Base-by-base conservation (phyloP, 2,797 vertebrate species). In the Poecilia picta region DNA sequence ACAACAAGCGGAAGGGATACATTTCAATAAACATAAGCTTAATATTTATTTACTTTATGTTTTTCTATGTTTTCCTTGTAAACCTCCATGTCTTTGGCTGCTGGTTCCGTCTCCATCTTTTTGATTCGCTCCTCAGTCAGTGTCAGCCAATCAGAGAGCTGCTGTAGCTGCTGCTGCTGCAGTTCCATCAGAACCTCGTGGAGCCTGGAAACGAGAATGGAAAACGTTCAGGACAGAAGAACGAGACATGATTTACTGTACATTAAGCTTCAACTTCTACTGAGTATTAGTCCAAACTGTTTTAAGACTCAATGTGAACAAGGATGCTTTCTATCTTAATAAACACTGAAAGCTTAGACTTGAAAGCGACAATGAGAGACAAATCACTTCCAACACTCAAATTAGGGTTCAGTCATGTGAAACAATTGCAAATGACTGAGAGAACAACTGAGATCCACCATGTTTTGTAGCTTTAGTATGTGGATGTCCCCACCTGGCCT, bases 121-220 rank as follows among this genome's bases (percentile, higher is more conserved):
- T 95, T 97, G 89, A 99, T 99, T 78, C 97, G 96, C 53, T 97
- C 97, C 83, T 99, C 98, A 0, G 98, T 98, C 84, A 92, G 92
- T 0, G 96, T 96, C 83, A 99, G 92, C 98, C 98, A 99, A 91
- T 98, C 95, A 0, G 98, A 98, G 45, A 99, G 96, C 92, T 99
- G 98, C 94, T 97, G 96, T 81, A 99, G 85, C 94, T 99, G 98
- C 92, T 96, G 94, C 93, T 98, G 98, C 93, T 99, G 98, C 6
- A 99, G 94, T 59, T 98, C 97, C 98, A 98, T 99, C 85, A 99
- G 94, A 80, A 99, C 94, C 43, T 99, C 98, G 0, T 99, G 98
- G 68, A 99, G 96, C 87, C 98, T 99, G 81, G 79, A 71, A 78
- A 31, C 15, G 12, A 20, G 16, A 49, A 28, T 13, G 39, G 18